Conservation (phyloP, 1,140 invertebrate genomes). For the Oppia nitens region DNA sequence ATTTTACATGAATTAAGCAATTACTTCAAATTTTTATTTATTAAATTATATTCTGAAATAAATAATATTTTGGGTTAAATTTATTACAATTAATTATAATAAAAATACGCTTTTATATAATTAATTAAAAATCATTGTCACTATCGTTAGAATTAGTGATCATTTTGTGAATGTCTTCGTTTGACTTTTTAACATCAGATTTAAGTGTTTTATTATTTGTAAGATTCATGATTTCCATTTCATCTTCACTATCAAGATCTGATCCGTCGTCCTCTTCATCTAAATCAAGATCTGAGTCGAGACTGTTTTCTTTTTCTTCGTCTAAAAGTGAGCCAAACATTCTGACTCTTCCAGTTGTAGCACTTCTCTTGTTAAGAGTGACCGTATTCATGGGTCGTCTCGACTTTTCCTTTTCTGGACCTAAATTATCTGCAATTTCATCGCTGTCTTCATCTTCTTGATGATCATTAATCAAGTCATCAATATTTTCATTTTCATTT, state of each 20-base stretch:
- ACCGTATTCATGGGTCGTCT: constrained; percentile 3
- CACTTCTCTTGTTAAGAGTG: constrained; percentile 4
- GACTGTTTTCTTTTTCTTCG: constrained; percentile 25
- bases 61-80: no score
- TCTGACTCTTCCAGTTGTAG: constrained; percentile 17
- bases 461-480: constrained; percentile 14
- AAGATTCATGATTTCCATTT: neutral
- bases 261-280: constrained; percentile 26
- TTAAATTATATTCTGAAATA: no score
- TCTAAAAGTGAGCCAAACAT: constrained; percentile 38
- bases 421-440: constrained; percentile 4
- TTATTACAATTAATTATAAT: no score
- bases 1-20: no score
- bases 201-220: neutral
- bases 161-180: neutral
- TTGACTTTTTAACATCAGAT: neutral
- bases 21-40: no score
- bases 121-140: neutral
- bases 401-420: neutral
- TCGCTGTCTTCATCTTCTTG: constrained; percentile 18
- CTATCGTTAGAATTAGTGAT: neutral
- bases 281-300: constrained; percentile 34
- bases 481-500: constrained; percentile 17
- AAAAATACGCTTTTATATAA: neutral
- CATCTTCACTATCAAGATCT: neutral